Conservation (phyloP, 2,797 vertebrate genomes). For the Rhabdophis nuchalis region DNA sequence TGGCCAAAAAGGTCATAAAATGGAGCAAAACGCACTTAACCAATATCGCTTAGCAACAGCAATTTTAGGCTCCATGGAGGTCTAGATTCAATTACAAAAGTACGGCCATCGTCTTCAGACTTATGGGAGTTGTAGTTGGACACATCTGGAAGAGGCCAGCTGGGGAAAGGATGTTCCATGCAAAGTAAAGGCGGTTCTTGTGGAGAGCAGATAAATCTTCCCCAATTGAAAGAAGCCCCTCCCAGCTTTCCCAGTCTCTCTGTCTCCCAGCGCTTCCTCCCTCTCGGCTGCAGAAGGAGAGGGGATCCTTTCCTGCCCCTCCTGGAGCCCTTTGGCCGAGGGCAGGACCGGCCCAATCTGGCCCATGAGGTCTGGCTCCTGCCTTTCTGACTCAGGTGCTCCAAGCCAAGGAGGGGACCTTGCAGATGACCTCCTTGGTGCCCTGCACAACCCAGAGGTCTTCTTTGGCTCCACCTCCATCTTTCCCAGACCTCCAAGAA, state of each 20-base stretch:
- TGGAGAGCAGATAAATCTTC: neutral
- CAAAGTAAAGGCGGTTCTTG: neutral
- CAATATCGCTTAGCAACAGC: too few relatives aligned
- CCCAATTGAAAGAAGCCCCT: neutral
- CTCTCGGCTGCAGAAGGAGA: neutral
- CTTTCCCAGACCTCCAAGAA: neutral
- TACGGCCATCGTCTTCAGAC: neutral
- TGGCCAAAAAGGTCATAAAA: too few relatives aligned
- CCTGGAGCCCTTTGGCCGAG: neutral
- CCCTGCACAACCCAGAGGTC: neutral
- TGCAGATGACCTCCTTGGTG: neutral
- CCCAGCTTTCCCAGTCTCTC: neutral
- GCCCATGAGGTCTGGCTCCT: neutral
- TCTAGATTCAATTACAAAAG: neutral
- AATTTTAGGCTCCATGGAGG: too few relatives aligned
- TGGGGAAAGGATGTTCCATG: neutral
- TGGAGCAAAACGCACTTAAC: too few relatives aligned
- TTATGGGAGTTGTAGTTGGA: neutral
- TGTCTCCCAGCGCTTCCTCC: fast-evolving
- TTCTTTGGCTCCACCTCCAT: neutral
- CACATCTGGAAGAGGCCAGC: neutral
- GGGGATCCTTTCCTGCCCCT: neutral
- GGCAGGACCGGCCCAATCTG: neutral
- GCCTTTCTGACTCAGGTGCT: neutral
- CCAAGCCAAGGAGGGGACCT: neutral